Percentiles rank a stretch among this genome's conserved stretches.
phyloP scores from a whole-genome alignment of 2,113 vertebrate species.

The Arvicanthis niloticus region DNA sequence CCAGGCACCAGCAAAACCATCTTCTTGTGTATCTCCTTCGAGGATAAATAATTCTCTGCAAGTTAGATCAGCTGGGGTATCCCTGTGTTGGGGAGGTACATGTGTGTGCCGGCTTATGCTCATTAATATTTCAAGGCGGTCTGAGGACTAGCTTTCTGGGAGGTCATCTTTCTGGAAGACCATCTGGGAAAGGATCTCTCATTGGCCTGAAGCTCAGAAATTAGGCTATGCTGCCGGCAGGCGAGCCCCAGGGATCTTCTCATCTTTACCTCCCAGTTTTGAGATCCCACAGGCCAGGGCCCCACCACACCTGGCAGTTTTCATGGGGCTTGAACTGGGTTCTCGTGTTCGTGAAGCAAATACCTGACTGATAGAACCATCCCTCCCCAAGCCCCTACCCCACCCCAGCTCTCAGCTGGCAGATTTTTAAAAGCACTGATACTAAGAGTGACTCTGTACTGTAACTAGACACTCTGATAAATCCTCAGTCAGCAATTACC shows the following conservation, averaged over 20 bases:
- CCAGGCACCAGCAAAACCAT: not conserved
- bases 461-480: not conserved
- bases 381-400: too few relatives aligned
- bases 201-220: not conserved
- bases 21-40: not conserved
- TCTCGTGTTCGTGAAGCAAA: not conserved
- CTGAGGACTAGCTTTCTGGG: not conserved
- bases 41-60: not conserved
- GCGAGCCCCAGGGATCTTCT: too few relatives aligned
- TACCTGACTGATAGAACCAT: not conserved
- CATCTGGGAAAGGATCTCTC: too few relatives aligned
- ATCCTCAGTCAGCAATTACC: not conserved
- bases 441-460: too few relatives aligned
- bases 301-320: not conserved
- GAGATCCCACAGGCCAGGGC: too few relatives aligned
- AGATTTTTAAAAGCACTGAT: not conserved
- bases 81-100: too few relatives aligned
- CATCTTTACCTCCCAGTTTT: not conserved
- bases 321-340: not conserved
- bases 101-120: not conserved
- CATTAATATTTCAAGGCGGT: not conserved
- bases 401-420: not conserved
- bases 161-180: not conserved
- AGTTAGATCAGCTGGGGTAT: not conserved
- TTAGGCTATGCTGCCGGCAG: too few relatives aligned